These are phyloP conservation scores for Anaspis maculata DNA, from an alignment of 2,888 invertebrate genomes.

Conservation along the genomic window DNA sequence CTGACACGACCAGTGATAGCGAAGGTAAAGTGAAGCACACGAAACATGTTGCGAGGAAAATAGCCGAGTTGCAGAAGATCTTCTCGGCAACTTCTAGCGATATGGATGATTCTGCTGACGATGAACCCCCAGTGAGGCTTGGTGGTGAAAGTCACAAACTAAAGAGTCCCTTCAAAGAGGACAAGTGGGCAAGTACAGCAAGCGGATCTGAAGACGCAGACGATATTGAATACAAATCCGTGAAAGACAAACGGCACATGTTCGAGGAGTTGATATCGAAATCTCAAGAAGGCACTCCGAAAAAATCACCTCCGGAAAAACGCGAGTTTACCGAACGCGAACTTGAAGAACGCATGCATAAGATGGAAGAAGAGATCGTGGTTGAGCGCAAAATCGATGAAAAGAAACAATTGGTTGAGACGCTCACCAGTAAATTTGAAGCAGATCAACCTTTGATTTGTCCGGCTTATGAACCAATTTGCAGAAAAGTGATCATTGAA, in stretches of 20 bases:
- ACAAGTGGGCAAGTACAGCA: neutral
- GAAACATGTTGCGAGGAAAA: conserved; percentile 42
- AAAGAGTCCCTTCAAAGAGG: neutral
- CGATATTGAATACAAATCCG: conserved; percentile 27
- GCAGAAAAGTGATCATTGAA: conserved; percentile 27
- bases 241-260: conserved; percentile 35
- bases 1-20: conserved; percentile 20
- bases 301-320: conserved; percentile 19
- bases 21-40: conserved; percentile 20
- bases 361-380: conserved; percentile 24
- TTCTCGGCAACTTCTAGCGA: conserved; percentile 35
- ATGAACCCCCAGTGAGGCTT: no score
- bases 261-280: conserved; percentile 38
- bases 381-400: conserved; percentile 8
- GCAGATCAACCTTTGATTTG: conserved; percentile 1
- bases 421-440: conserved; percentile 2
- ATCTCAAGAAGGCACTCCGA: conserved; percentile 34
- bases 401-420: conserved; percentile 10
- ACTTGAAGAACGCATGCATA: conserved; percentile 19
- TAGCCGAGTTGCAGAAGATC: conserved; percentile 44
- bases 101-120: conserved; percentile 10
- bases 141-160: no score
- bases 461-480: conserved; percentile 26
- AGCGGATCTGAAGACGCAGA: conserved; percentile 2
- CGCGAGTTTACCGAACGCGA: conserved; percentile 22